Conservation (phyloP, 2,888 invertebrate species). For the Achlya flavicornis region DNA sequence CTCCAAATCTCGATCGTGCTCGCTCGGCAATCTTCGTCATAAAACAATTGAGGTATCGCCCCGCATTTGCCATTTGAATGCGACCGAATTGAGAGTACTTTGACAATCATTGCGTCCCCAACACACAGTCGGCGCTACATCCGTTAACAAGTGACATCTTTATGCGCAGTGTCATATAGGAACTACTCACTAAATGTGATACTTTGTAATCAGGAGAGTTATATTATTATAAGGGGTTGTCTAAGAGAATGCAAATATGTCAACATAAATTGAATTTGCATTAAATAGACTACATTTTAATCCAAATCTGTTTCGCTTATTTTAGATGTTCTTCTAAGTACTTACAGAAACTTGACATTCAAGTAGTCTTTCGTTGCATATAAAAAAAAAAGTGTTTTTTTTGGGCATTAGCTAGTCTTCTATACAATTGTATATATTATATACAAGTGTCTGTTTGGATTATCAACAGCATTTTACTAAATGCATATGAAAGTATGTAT, state of each 20-base stretch:
- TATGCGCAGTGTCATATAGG: constrained; percentile 44
- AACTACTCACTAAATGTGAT: constrained; percentile 14
- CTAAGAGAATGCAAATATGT: neutral
- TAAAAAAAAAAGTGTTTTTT: no score
- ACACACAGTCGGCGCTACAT: constrained; percentile 48
- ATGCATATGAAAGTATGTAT: no score
- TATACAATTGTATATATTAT: no score
- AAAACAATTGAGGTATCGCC: constrained; percentile 32
- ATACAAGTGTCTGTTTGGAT: no score
- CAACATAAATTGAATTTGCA: no score
- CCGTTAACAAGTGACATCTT: constrained; percentile 73
- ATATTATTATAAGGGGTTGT: neutral
- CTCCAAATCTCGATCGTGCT: constrained; percentile 13
- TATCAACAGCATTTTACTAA: no score
- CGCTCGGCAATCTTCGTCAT: constrained; percentile 25
- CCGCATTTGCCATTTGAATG: constrained; percentile 23
- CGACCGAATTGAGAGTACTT: constrained; percentile 29
- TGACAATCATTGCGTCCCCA: constrained; percentile 16
- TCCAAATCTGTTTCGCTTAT: no score
- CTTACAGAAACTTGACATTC: no score
- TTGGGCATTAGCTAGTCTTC: no score
- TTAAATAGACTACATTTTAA: no score
- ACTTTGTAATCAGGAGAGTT: neutral
- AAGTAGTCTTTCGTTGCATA: no score
- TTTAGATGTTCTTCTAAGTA: no score